Conservation (phyloP, 1,140 invertebrate species). For the Mesaphorura yosii region DNA sequence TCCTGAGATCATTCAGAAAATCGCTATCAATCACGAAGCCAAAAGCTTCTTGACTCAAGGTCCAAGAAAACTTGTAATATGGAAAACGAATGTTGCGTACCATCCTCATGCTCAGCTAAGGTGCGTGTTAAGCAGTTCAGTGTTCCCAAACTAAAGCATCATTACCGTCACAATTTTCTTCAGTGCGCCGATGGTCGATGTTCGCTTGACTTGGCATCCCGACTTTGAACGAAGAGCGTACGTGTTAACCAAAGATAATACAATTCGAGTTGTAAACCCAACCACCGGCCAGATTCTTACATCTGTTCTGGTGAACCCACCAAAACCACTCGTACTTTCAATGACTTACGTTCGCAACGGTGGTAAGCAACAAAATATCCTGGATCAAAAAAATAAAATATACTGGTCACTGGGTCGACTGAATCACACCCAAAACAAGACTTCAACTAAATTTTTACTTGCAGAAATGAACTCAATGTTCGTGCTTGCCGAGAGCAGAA, state of each 20-base stretch:
- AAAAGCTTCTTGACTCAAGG: constrained; percentile 28
- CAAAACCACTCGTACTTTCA: background rate
- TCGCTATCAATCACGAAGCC: constrained; percentile 18
- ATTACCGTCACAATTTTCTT: background rate
- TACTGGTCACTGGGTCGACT: background rate
- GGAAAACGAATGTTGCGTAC: constrained; percentile 22
- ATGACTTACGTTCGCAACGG: no score
- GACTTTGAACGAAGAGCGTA: background rate
- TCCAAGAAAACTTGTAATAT: constrained; percentile 23
- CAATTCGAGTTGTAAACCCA: constrained; percentile 25
- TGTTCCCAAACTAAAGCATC: background rate
- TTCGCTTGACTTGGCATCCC: constrained; percentile 19
- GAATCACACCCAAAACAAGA: no score
- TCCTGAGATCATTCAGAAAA: constrained; percentile 20
- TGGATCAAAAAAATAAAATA: no score
- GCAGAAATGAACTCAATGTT: background rate
- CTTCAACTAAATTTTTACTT: no score
- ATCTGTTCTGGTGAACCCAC: constrained; percentile 9
- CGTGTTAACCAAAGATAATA: constrained; percentile 14
- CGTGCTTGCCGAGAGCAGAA: background rate
- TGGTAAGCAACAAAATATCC: no score
- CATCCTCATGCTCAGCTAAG: constrained; percentile 1
- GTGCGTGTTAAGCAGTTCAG: constrained; percentile 2
- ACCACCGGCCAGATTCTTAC: constrained; percentile 15
- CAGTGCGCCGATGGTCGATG: constrained; percentile 9